Evolutionary conservation across 2,888 invertebrate species (phyloP).

Genomic region (Girardia tigrina): DNA sequence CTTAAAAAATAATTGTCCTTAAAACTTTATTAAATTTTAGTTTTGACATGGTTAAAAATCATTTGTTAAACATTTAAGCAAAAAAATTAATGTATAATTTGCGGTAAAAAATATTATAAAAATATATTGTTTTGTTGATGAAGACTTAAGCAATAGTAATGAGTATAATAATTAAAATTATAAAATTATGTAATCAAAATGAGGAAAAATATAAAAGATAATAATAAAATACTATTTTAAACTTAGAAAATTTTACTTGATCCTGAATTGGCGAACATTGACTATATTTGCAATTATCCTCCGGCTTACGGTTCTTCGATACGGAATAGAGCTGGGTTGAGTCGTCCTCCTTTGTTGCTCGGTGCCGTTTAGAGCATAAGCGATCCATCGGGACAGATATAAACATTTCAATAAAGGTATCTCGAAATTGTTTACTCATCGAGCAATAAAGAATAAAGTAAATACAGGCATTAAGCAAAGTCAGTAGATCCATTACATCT

Average conservation of each 20-base stretch:
- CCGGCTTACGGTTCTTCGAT: not conserved
- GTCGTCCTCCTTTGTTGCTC: not conserved
- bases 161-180: too few species aligned
- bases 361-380: not conserved
- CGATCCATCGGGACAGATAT: not conserved
- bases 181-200: too few species aligned
- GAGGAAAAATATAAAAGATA: too few species aligned
- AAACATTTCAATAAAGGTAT: slow-evolving; percentile 17
- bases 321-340: slow-evolving; percentile 4
- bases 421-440: slow-evolving; percentile 29
- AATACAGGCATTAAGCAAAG: not conserved
- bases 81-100: too few species aligned
- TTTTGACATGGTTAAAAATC: too few species aligned
- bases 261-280: not conserved
- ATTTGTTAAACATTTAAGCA: too few species aligned
- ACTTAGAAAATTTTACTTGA: not conserved
- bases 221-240: too few species aligned
- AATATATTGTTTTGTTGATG: too few species aligned
- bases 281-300: not conserved
- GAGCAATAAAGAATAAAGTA: slow-evolving; percentile 21
- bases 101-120: too few species aligned
- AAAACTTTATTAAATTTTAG: too few species aligned
- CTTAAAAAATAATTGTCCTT: too few species aligned
- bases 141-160: too few species aligned
- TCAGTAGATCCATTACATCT: slow-evolving; percentile 26